phyloP scores from a whole-genome alignment of 2,888 invertebrate species.

The Leucophenga montana region DNA sequence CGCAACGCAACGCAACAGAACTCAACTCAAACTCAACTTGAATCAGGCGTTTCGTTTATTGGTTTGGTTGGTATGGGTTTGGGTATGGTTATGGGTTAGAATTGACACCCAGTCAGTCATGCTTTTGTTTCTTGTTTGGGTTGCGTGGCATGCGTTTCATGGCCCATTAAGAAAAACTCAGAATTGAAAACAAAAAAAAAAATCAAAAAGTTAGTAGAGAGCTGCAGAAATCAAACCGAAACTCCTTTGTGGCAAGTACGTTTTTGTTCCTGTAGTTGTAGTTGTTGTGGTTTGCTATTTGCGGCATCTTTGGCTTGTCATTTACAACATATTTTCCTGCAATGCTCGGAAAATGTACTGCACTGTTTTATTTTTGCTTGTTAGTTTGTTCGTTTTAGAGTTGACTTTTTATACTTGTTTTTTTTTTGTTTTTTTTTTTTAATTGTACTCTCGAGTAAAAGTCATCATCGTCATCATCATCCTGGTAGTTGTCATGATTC shows the following conservation, averaged over 20 bases:
- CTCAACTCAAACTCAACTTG: not conserved
- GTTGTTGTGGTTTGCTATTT: constrained; percentile 55
- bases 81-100: not conserved
- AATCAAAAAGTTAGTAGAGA: too few species aligned
- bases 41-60: not conserved
- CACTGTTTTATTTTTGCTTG: not conserved
- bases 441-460: constrained; percentile 65
- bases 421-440: constrained; percentile 44
- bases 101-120: not conserved
- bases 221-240: not conserved
- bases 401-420: not conserved
- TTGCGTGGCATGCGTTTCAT: constrained; percentile 3
- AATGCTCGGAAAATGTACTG: not conserved
- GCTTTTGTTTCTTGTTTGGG: not conserved
- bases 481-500: not conserved
- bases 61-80: too few species aligned
- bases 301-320: constrained; percentile 65
- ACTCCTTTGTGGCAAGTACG: constrained; percentile 13
- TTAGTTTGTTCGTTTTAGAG: not conserved
- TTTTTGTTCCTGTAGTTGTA: constrained; percentile 31
- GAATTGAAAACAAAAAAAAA: too few species aligned
- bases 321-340: constrained; percentile 36
- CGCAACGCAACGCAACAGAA: not conserved
- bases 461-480: constrained; percentile 18
- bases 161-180: constrained; percentile 14